Base-by-base conservation (phyloP, 1,140 invertebrate genomes). In the Papilio xuthus region DNA sequence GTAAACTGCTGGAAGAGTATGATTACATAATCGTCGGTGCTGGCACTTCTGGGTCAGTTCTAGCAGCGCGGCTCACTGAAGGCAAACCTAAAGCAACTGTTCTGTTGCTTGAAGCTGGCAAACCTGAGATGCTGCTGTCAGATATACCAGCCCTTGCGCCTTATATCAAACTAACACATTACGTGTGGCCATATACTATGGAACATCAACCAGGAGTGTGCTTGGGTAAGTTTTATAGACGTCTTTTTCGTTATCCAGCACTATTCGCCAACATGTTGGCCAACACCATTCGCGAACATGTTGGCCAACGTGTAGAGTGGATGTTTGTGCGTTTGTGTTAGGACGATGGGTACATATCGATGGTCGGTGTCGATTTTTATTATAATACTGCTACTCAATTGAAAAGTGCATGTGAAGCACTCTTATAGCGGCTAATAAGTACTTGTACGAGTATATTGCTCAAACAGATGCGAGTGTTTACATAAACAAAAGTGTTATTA, bases 121-220 rank as follows among this genome's bases (percentile, higher is more conserved):
- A 96, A 26, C 96, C 97, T 85, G 97, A 98, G 83, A 97, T 96
- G 79, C 95, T 97, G 84, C 95, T 97, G 26, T 96, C 96, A 0
- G 96, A 97, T 84, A 95, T 97, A 4, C 97, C 97, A 0, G 95
- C 96, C 0, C 84, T 97, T 69, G 95, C 95, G 0, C 96, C 95
- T 0, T 97, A 97, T 78, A 95, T 95, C 8, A 97, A 97, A 84
- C 92, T 97, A 0, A 96, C 96, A 0, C 96, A 97, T 32, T 94
- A 98, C 81, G 98, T 98, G 87, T 99, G 98, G 98, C 96, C 97
- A 83, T 99, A 98, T 90, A 96, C 97, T 87, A 98, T 98, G 53
- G 96, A 97, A 82, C 95, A 96, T 95, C 86, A 94, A 80, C 83
- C 89, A 37, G 92, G 91, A 8, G 85, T 91, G 13, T 93, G 91